These are phyloP conservation scores for Rhinolophus ferrumequinum DNA, from an alignment of 2,113 vertebrate species.

Conservation along the genomic window DNA sequence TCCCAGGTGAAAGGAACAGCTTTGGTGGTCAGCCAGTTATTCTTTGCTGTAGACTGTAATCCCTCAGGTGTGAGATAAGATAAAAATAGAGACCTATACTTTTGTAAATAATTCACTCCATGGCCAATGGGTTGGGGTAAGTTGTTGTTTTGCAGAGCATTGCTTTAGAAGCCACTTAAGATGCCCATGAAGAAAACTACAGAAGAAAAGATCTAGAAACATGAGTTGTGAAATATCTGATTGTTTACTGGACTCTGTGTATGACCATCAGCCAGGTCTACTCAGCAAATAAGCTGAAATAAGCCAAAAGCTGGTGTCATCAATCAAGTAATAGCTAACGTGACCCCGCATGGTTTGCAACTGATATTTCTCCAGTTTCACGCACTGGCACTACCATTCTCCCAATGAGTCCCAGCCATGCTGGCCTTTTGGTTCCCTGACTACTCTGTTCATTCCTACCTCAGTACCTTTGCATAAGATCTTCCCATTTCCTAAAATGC, in stretches of 20 bases:
- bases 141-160: background rate
- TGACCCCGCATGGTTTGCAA: background rate
- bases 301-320: background rate
- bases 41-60: background rate
- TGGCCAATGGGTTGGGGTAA: background rate
- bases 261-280: background rate
- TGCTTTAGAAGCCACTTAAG: background rate
- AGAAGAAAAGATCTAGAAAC: background rate
- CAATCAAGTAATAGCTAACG: background rate
- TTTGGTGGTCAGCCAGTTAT: background rate
- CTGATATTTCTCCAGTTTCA: background rate
- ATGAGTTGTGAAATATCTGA: background rate
- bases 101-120: background rate
- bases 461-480: background rate
- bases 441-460: background rate
- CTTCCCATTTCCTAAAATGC: background rate
- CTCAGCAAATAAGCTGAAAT: background rate
- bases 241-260: background rate
- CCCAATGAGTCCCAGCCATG: background rate
- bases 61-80: background rate
- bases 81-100: background rate
- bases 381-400: too few relatives aligned
- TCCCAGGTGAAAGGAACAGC: background rate
- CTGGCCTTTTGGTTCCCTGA: background rate
- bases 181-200: background rate